Conservation (phyloP, 2,113 vertebrate genomes). For the rabbit (Oryctolagus cuniculus) region DNA sequence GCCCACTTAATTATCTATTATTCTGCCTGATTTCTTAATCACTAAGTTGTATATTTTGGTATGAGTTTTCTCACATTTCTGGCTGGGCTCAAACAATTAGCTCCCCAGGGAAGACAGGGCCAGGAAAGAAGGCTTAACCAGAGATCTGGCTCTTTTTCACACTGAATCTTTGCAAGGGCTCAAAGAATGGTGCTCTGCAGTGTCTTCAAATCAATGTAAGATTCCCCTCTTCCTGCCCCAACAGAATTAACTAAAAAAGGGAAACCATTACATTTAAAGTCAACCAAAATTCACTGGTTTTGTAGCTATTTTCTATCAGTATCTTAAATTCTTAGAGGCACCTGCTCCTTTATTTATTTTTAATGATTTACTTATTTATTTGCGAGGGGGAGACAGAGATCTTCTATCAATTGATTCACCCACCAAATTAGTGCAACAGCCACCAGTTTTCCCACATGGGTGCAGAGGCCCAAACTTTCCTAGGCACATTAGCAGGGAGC, state of each 20-base stretch:
- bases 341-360: too few species aligned
- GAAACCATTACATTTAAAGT: constrained; percentile 44
- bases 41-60: constrained; percentile 21
- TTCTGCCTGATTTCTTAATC: constrained; percentile 38
- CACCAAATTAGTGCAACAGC: too few species aligned
- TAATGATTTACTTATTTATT: too few species aligned
- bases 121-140: not conserved
- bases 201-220: constrained; percentile 31
- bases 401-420: too few species aligned
- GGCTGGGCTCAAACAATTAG: constrained; percentile 19
- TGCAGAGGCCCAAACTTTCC: too few species aligned
- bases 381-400: too few species aligned
- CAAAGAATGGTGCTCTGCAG: not conserved
- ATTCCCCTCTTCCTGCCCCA: too few species aligned
- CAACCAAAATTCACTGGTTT: constrained; percentile 36
- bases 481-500: too few species aligned
- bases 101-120: not conserved
- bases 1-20: constrained; percentile 30
- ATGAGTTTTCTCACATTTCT: not conserved
- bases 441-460: too few species aligned
- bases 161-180: not conserved
- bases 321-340: constrained; percentile 30
- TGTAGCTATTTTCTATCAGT: not conserved
- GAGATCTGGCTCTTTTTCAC: constrained; percentile 40
- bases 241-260: not conserved